Evolutionary conservation across 2,888 invertebrate species (phyloP), one percentile per base, ranked within the genome.

Genomic region (Unio delphinus): DNA sequence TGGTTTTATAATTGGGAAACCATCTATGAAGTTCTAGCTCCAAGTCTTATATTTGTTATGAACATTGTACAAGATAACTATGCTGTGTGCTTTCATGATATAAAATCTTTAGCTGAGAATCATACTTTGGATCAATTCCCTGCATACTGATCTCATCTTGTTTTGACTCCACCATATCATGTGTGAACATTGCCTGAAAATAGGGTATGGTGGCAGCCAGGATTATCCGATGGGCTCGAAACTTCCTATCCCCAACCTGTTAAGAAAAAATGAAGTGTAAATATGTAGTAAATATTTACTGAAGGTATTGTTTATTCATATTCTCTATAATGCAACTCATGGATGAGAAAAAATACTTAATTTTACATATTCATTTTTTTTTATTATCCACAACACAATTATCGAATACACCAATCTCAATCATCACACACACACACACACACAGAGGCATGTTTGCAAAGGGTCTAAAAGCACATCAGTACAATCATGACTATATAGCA

Each of bases 161-260:
- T 76, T 94, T 93, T 78, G 95, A 94, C 90, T 96, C 96, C 8
- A 94, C 93, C 95, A 96, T 95, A 87, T 96, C 95, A 89, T 94
- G 93, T 45, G 95, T 94, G 87, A 96, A 96, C 96, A 96, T 96
- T 18, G 95, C 95, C 90, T 95, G 93, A 86, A 96, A 96, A 90
- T 96, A 96, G 17, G 96, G 96, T 88, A 96, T 95, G 23, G 94
- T 95, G 4, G 95, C 94, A 4, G 96, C 95, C 69, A 96, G 90
- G 23, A 96, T 95, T 76, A 96, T 93, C 81, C 95, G 92, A 89
- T 96, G 95, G 4, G 95, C 95, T 75, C 94, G 94, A 87, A 95
- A 95, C 64, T 93, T 93, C 87, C 93, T 93, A 79, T 94, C 94
- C 74, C 94, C 94, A 57, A 94, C 94, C 95, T 95, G 76, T 17